Conservation (phyloP, 2,888 invertebrate species). For the Lasioglossum marginatum region DNA sequence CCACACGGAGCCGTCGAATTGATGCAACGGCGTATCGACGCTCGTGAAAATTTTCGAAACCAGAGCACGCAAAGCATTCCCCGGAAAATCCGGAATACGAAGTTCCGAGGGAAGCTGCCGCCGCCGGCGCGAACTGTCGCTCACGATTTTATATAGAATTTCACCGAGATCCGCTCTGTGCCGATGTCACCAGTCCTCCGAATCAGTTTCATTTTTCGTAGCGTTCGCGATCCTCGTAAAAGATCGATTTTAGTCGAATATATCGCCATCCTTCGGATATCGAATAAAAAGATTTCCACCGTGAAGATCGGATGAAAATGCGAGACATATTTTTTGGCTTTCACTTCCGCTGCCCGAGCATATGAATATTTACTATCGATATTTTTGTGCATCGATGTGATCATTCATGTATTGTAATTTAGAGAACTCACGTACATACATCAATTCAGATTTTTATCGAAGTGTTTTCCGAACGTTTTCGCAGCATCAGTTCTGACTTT, state of each 20-base stretch:
- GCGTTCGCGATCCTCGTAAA: neutral
- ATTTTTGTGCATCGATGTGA: neutral
- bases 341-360: neutral
- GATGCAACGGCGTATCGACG: conserved; percentile 3
- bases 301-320: neutral
- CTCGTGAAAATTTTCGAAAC: neutral
- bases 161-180: neutral
- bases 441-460: neutral
- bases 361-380: neutral
- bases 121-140: neutral
- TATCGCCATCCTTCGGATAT: neutral
- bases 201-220: neutral
- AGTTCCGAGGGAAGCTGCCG: neutral
- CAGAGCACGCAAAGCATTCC: neutral
- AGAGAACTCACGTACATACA: neutral
- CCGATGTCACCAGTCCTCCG: neutral
- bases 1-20: conserved; percentile 6
- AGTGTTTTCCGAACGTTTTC: neutral
- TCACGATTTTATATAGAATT: conserved; percentile 1
- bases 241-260: neutral
- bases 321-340: neutral
- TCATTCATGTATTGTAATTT: neutral
- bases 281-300: neutral
- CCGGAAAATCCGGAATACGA: neutral
- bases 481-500: neutral